phyloP scores from a whole-genome alignment of 1,140 invertebrate genomes.

The Drosophila insularis region DNA sequence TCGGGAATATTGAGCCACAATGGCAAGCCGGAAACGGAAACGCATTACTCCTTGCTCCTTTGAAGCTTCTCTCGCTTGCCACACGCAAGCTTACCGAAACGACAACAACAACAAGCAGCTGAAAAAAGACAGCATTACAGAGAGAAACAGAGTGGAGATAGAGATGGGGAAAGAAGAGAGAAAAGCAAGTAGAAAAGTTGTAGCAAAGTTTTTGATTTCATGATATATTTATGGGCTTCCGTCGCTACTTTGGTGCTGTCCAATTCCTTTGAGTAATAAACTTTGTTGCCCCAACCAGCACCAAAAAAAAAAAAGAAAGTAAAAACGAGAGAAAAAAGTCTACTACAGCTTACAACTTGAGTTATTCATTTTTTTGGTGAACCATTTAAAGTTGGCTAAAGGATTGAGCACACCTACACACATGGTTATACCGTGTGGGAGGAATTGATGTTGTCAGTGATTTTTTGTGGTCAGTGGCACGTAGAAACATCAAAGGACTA shows the following conservation, averaged over 20 bases:
- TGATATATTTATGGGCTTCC: conserved; percentile 78
- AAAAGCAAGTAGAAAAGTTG: conserved; percentile 50
- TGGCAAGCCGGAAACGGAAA: conserved; percentile 61
- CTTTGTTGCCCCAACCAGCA: conserved; percentile 31
- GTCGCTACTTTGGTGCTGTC: conserved; percentile 45
- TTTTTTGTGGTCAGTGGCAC: conserved; percentile 25
- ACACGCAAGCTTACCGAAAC: conserved; percentile 54
- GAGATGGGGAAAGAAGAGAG: neutral
- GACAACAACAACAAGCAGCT: conserved; percentile 53
- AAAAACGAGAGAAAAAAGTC: conserved; percentile 10
- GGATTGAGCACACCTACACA: conserved; percentile 12
- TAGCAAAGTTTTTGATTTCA: conserved; percentile 78
- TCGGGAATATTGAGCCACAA: conserved; percentile 8
- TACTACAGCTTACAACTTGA: conserved; percentile 40
- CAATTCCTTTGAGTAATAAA: conserved; percentile 77
- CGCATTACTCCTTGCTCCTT: conserved; percentile 65
- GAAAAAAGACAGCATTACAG: conserved; percentile 30
- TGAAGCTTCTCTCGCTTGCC: conserved; percentile 35
- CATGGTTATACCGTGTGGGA: neutral
- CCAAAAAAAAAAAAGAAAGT: too few relatives aligned
- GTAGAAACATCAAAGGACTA: conserved; percentile 23
- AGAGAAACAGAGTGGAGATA: conserved; percentile 35
- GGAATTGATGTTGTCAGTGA: conserved; percentile 12
- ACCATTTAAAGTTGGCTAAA: conserved; percentile 45
- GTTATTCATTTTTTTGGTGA: conserved; percentile 49